These are phyloP conservation scores for Ashinkailepas kermadecensis DNA, from an alignment of 2,888 invertebrate genomes.

Conservation along the genomic window DNA sequence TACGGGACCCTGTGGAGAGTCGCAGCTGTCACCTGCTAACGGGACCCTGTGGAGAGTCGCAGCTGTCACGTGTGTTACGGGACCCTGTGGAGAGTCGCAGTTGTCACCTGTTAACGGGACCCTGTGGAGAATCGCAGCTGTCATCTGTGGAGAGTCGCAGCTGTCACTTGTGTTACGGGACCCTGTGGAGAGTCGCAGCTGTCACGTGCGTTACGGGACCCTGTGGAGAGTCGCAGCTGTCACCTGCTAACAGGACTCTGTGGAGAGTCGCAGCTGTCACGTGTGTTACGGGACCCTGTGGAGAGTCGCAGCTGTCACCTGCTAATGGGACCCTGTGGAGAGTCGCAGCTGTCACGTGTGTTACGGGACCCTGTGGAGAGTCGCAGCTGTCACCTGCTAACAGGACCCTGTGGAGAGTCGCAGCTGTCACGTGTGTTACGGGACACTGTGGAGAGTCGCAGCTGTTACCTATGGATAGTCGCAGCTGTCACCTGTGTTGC, in stretches of 20 bases:
- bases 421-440: no score
- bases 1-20: conserved; percentile 67
- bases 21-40: no score
- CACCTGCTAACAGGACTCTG: conserved; percentile 89
- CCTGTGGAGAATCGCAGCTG: conserved; percentile 58
- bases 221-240: conserved; percentile 65
- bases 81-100: no score
- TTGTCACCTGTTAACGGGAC: no score
- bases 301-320: conserved; percentile 72
- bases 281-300: conserved; percentile 88
- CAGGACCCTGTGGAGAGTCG: conserved; percentile 65
- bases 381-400: conserved; percentile 86
- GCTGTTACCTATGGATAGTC: conserved; percentile 98
- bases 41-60: no score
- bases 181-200: conserved; percentile 58
- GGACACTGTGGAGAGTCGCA: no score
- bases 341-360: conserved; percentile 83
- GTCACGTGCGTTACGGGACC: conserved; percentile 98
- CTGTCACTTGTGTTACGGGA: conserved; percentile 97
- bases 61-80: conserved; percentile 96
- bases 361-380: conserved; percentile 71
- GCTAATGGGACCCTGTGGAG: conserved; percentile 76
- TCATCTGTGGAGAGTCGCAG: conserved; percentile 60
- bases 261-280: conserved; percentile 65
- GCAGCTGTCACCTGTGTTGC: no score